These are phyloP conservation scores for Amazona vittata DNA, from an alignment of 2,113 vertebrate species.

Conservation along the genomic window DNA sequence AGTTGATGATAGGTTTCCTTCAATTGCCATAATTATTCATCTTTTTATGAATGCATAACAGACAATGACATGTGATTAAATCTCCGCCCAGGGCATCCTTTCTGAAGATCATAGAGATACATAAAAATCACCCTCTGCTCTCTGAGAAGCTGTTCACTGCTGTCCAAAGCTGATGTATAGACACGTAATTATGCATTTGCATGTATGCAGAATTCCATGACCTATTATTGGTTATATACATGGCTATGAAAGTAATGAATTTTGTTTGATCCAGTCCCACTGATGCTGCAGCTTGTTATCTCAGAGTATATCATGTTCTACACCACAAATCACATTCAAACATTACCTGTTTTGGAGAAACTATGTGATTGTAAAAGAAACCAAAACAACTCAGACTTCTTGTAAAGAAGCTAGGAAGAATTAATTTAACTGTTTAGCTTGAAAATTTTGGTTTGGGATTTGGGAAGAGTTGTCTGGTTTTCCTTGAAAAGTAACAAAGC, in stretches of 20 bases:
- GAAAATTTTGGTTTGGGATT: background rate
- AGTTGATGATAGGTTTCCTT: conserved; percentile 72
- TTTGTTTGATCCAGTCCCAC: background rate
- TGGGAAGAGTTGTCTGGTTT: background rate
- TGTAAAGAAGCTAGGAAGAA: background rate
- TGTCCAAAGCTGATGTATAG: background rate
- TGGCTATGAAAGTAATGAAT: background rate
- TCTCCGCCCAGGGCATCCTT: conserved; percentile 50
- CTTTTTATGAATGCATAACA: conserved; percentile 52
- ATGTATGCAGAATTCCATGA: background rate
- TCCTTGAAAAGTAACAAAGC: background rate
- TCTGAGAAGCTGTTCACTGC: background rate
- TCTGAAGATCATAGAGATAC: conserved; percentile 27
- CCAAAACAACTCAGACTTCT: background rate
- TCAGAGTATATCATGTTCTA: background rate
- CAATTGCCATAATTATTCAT: conserved; percentile 66
- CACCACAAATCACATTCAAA: background rate
- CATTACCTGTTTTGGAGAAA: background rate
- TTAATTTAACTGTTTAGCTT: background rate
- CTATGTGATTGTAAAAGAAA: background rate
- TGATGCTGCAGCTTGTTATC: background rate
- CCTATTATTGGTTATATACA: background rate
- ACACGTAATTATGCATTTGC: background rate
- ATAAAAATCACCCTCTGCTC: background rate
- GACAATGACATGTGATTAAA: conserved; percentile 62